Base-by-base conservation (phyloP, 2,113 vertebrate genomes). In the Papio anubis region DNA sequence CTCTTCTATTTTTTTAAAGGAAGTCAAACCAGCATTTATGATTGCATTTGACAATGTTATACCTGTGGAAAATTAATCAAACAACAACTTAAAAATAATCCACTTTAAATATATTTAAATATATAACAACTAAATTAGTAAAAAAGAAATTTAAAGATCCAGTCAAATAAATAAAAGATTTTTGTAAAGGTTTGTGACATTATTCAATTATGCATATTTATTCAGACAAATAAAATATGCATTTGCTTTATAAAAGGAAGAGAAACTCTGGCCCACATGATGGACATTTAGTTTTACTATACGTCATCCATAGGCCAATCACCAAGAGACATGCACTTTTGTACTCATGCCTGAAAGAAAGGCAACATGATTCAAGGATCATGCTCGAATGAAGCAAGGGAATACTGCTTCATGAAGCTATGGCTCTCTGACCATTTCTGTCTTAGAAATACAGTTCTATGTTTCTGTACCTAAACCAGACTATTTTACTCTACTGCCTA, bases 1-100 rank as follows among this genome's bases (percentile, higher is more conserved):
- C 96, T 99, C 98, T 99, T 99, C 99, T 98, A 99, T 99, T 99
- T 99, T 99, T 98, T 98, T 99, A 98, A 99, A 99, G 25, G 99
- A 99, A 11, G 99, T 99, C 97, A 99, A 99, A 61, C 99, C 99
- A 97, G 99, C 99, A 97, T 99, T 99, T 95, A 99, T 99, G 99
- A 99, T 99, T 75, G 99, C 99, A 90, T 99, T 99, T 80, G 99
- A 99, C 82, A 99, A 97, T 14, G 99, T 99, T 89, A 99, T 98
- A 91, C 99, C 99, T 99, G 98, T 97, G 97, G 94, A 97, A 98
- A 98, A 98, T 72, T 83, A 40, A 98, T 83, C 66, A 97, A 96
- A 96, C 20, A 73, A 9, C 45, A 93, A 21, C 90, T 97, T 94
- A 90, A 84, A 96, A 88, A 98, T 76, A 82, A 91, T 79, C 45